Evolutionary conservation across 1,140 invertebrate species (phyloP), one percentile per base, ranked within the genome.

Genomic region (Pygmarrhopalites habei): DNA sequence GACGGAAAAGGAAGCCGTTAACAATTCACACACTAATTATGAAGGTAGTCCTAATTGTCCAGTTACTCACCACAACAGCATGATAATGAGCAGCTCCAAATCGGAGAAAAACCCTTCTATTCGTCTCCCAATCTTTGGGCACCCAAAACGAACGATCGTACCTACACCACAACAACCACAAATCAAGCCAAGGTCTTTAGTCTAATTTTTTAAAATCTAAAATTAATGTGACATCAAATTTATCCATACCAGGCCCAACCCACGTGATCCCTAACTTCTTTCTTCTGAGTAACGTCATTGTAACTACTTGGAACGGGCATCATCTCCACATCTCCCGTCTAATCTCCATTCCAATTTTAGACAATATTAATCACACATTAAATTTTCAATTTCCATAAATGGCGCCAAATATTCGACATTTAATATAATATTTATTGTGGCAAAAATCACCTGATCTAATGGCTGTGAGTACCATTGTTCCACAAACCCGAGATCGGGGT

Each of bases 231-330:
- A n/a, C n/a, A n/a, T n/a, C n/a, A n/a, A n/a, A n/a, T n/a, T n/a
- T n/a, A n/a, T n/a, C n/a, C n/a, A 73, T 95, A 95, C 91, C 91
- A 94, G 19, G 89, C 94, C 72, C 92, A 84, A 0, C 95, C 95
- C n/a, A 97, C 83, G 77, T 97, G 92, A 77, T 98, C 92, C 30
- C 93, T 77, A 4, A 98, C 73, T 2, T 78, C 75, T 23, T 77
- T 79, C 26, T 93, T 87, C 63, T 87, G 85, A 0, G 90, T 92
- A n/a, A 98, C 84, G 72, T 98, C 95, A 75, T 98, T 98, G 78
- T 92, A 99, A 70, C 92, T 95, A 0, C 91, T 85, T 0, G 95
- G 95, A 17, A 98, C 94, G 21, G 95, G 93, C 92, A 97, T 96
- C 23, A 85, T 81, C 39, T 82, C 80, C 0, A 80, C 77, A 58